Percentiles rank a stretch among this genome's conserved stretches.
Evolutionary conservation across 2,797 vertebrate genomes (phyloP).

Genomic region (Heliangelus exortis): DNA sequence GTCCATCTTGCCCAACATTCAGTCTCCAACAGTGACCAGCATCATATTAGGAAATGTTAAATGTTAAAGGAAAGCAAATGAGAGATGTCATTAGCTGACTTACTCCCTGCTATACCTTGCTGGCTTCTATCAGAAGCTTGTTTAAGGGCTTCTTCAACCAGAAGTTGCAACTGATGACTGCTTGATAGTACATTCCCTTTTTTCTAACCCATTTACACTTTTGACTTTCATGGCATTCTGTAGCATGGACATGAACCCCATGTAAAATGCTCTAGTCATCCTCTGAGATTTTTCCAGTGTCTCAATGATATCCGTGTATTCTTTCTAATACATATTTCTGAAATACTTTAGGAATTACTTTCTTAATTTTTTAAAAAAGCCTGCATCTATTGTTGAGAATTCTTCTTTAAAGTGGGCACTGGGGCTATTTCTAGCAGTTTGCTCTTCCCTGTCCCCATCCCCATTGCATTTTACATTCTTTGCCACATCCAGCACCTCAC

Average conservation of each 20-base stretch:
- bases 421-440: background rate
- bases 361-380: background rate
- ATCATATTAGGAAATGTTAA: background rate
- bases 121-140: background rate
- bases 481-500: background rate
- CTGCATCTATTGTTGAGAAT: background rate
- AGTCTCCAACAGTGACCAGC: background rate
- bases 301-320: background rate
- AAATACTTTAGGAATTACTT: background rate
- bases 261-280: background rate
- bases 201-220: background rate
- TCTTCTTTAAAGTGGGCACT: background rate
- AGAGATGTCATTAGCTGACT: background rate
- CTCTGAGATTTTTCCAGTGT: background rate
- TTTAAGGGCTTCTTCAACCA: background rate
- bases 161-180: background rate
- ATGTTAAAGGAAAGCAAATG: background rate
- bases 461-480: background rate
- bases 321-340: background rate
- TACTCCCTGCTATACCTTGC: background rate
- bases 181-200: background rate
- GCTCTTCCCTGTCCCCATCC: background rate
- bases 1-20: background rate
- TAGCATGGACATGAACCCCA: background rate
- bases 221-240: background rate